phyloP scores from a whole-genome alignment of 2,888 invertebrate genomes.

The Dorcus hopei region DNA sequence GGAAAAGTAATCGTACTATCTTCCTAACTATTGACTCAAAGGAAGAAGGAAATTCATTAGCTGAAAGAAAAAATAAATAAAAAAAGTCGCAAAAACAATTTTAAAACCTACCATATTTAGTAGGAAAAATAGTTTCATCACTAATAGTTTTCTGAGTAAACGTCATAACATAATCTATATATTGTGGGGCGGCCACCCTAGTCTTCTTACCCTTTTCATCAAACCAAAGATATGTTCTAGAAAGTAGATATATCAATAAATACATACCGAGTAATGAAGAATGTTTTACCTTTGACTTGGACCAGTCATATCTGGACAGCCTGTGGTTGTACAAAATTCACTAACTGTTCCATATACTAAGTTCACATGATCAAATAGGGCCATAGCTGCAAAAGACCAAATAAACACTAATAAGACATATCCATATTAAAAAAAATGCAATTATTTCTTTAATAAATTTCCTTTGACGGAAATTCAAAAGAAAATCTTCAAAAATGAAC shows the following conservation, averaged over 20 bases:
- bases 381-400: constrained; percentile 67
- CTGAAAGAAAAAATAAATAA: constrained; percentile 50
- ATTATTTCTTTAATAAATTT: too few species aligned
- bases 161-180: constrained; percentile 98
- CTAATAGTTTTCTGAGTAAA: constrained; percentile 95
- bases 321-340: constrained; percentile 95
- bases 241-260: constrained; percentile 33
- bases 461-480: too few species aligned
- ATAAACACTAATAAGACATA: background rate
- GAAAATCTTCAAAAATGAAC: too few species aligned
- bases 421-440: too few species aligned
- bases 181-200: constrained; percentile 95
- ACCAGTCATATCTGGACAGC: constrained; percentile 96
- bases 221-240: constrained; percentile 94
- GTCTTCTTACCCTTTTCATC: constrained; percentile 99
- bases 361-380: constrained; percentile 99
- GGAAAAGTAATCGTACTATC: constrained; percentile 93
- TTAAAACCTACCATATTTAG: constrained; percentile 83
- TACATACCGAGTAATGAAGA: background rate
- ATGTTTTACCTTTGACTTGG: constrained; percentile 79
- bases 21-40: constrained; percentile 95
- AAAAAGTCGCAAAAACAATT: background rate
- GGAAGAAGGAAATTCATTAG: constrained; percentile 89
- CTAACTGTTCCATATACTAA: constrained; percentile 97
- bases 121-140: constrained; percentile 96